A percentile compares a stretch with the other conserved stretches of the same genome.
These are phyloP conservation scores for Anolis sagrei DNA, from an alignment of 2,113 vertebrate genomes.

Conservation along the genomic window DNA sequence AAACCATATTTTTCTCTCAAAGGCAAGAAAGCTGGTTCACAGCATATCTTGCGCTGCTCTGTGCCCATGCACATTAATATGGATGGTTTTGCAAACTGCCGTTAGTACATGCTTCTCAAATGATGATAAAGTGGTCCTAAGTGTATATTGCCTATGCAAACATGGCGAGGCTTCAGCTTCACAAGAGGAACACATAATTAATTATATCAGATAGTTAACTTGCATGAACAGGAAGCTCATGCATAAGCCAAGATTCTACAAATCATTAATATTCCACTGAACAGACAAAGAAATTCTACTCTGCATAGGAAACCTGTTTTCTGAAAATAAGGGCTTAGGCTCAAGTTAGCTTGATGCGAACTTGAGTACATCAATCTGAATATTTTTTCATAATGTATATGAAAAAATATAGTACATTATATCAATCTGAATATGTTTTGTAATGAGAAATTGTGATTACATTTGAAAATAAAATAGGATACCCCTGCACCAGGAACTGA, in stretches of 20 bases:
- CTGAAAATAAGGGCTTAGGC: neutral
- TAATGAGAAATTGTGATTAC: neutral
- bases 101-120: constrained; percentile 3
- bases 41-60: neutral
- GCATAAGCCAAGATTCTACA: constrained; percentile 38
- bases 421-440: neutral
- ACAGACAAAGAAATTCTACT: constrained; percentile 6
- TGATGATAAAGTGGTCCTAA: constrained; percentile 28
- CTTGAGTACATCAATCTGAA: neutral
- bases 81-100: neutral
- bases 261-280: constrained; percentile 62
- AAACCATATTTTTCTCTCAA: constrained; percentile 28
- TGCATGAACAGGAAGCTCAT: constrained; percentile 48
- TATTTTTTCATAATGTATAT: neutral
- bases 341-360: neutral
- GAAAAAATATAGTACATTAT: no score
- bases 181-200: constrained; percentile 42
- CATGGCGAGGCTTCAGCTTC: constrained; percentile 40
- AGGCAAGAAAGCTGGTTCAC: neutral
- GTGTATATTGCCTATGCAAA: constrained; percentile 42
- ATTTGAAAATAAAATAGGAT: neutral
- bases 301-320: neutral
- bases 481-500: no score
- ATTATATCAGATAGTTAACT: constrained; percentile 61
- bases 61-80: constrained; percentile 8